phyloP scores from a whole-genome alignment of 1,140 invertebrate genomes.

The Cydia splendana region DNA sequence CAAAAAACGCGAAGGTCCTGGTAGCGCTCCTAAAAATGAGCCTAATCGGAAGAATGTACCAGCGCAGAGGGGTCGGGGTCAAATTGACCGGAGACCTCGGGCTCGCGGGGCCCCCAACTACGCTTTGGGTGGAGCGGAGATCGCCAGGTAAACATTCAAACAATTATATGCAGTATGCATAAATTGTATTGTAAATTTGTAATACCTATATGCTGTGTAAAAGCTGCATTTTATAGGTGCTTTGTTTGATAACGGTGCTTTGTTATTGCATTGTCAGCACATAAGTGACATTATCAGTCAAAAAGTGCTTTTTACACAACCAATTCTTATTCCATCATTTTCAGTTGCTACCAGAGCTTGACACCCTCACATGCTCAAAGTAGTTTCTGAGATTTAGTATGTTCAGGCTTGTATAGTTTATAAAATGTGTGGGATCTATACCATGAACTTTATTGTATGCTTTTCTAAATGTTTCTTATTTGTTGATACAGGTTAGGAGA shows the following conservation, averaged over 20 bases:
- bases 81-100: slow-evolving; percentile 88
- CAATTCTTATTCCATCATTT: neutral
- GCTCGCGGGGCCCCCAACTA: slow-evolving; percentile 83
- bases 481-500: slow-evolving; percentile 62
- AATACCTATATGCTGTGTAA: too few species aligned
- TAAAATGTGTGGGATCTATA: neutral
- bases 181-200: too few species aligned
- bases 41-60: slow-evolving; percentile 65
- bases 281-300: too few species aligned
- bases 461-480: neutral
- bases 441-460: neutral
- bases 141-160: slow-evolving; percentile 81
- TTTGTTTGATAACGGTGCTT: too few species aligned
- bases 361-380: neutral
- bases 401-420: neutral
- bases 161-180: too few species aligned
- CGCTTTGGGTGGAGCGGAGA: slow-evolving; percentile 84
- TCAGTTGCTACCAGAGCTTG: neutral
- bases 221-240: too few species aligned
- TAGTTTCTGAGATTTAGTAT: neutral
- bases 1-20: slow-evolving; percentile 83
- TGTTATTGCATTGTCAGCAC: too few species aligned
- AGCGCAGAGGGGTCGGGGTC: slow-evolving; percentile 60
- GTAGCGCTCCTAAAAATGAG: slow-evolving; percentile 82
- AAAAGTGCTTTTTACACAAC: neutral